A percentile compares a stretch with the other conserved stretches of the same genome.
Evolutionary conservation across 2,888 invertebrate species (phyloP).

Genomic region (Trichogramma evanescens): DNA sequence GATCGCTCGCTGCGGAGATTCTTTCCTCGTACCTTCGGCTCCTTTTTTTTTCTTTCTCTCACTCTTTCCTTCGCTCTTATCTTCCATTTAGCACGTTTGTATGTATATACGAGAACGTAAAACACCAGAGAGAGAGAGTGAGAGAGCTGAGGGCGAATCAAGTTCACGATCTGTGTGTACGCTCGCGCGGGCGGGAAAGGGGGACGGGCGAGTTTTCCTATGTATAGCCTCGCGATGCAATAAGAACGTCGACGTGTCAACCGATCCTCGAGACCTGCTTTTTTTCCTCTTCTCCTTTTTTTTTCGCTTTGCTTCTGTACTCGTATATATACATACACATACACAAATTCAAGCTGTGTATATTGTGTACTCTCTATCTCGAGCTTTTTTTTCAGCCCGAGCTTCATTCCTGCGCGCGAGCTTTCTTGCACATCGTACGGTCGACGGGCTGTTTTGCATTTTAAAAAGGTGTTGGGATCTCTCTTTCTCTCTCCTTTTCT

Average conservation of each 20-base stretch:
- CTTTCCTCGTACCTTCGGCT: neutral
- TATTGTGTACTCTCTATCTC: slow-evolving; percentile 4
- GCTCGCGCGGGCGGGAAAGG: slow-evolving; percentile 7
- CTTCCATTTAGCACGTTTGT: neutral
- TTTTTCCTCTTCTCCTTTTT: slow-evolving; percentile 11
- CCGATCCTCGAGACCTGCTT: slow-evolving; percentile 13
- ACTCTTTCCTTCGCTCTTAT: neutral
- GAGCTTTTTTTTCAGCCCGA: slow-evolving; percentile 10
- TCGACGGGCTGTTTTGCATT: slow-evolving; percentile 44
- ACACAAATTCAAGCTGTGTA: no score
- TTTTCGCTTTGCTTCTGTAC: slow-evolving; percentile 8
- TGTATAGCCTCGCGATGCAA: slow-evolving; percentile 30
- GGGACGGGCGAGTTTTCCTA: slow-evolving; percentile 11
- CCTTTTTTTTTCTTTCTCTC: neutral
- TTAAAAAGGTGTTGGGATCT: slow-evolving; percentile 42
- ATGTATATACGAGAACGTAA: neutral
- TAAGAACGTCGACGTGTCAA: slow-evolving; percentile 28
- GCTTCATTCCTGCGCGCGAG: slow-evolving; percentile 20
- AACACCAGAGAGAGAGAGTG: neutral
- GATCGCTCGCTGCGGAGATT: no score
- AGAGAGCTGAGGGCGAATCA: neutral
- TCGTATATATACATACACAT: neutral
- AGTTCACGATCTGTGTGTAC: neutral
- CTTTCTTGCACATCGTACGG: neutral
- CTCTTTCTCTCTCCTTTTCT: slow-evolving; percentile 30